Percentiles rank a stretch among this genome's conserved stretches.
Conservation (phyloP, 1,140 invertebrate species). For the Charaxes varanes region DNA sequence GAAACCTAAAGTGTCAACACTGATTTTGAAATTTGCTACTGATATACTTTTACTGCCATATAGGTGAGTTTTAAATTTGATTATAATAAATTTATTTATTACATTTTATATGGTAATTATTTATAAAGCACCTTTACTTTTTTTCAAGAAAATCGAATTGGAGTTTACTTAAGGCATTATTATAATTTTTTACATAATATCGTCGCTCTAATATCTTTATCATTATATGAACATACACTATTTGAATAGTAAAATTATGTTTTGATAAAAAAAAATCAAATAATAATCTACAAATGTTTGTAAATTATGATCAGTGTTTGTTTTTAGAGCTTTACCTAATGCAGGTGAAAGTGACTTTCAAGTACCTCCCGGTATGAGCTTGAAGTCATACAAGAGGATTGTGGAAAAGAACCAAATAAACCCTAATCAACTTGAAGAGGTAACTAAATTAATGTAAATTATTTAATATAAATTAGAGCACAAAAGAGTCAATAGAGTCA, state of each 20-base stretch:
- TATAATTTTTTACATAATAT: too few relatives aligned
- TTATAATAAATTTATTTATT: not conserved
- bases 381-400: conserved; percentile 86
- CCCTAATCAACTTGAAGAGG: conserved; percentile 89
- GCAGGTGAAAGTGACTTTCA: conserved; percentile 72
- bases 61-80: conserved; percentile 74
- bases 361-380: conserved; percentile 87
- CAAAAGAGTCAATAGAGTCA: too few relatives aligned
- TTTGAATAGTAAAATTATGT: too few relatives aligned
- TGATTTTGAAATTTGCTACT: conserved; percentile 85
- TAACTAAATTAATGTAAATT: conserved; percentile 33
- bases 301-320: conserved; percentile 2
- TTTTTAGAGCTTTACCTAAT: conserved; percentile 62
- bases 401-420: conserved; percentile 83
- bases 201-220: too few relatives aligned
- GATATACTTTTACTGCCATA: conserved; percentile 91
- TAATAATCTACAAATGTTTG: not conserved
- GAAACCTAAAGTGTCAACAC: conserved; percentile 78
- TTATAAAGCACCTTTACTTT: too few relatives aligned
- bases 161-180: too few relatives aligned
- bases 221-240: too few relatives aligned
- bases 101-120: too few relatives aligned
- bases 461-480: too few relatives aligned
- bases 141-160: too few relatives aligned
- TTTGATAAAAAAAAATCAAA: not conserved